Evolutionary conservation across 2,797 vertebrate species (phyloP), one percentile per base, ranked within the genome.

Genomic region (Tenualosa ilisha): DNA sequence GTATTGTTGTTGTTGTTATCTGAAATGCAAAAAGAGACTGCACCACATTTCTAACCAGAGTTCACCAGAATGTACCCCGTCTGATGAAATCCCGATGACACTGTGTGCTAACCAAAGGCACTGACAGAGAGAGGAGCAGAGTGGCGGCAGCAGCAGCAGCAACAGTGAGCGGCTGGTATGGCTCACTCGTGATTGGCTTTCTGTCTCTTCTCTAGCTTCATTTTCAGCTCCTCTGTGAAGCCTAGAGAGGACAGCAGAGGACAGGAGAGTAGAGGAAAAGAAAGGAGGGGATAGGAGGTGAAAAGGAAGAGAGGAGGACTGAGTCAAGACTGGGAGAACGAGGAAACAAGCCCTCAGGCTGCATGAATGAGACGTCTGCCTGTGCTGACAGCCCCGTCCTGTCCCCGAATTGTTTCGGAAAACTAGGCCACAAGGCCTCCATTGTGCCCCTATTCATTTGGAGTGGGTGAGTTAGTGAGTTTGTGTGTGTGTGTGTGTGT

Each of bases 221-320:
- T 83, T 90, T 95, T 96, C 12, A 96, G 94, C 82, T 96, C 96
- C 83, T 96, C 96, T 1, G 95, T 96, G 86, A 96, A 91, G n/a
- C 92, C 96, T 95, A 17, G 81, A 75, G 37, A 26, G 26, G 26
- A 37, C 26, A 72, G 65, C 13, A 72, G 1, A 2, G 72, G 43
- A 86, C 20, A 88, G 24, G 50, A 2, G 65, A 12, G 26, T 13
- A 40, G 68, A 43, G 37, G 12, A 37, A 3, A 68, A 26, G 63
- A 31, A 24, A 68, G 63, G 24, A 31, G 65, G 31, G 65, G 65
- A 68, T 26, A 37, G 12, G 61, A 63, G 61, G n/a, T 6, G 61
- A 46, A 17, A 51, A 6, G 59, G 43, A 81, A 0, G 65, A 72
- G 2, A 24, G 20, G 63, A 75, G 31, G 13, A 75, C 6, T 61